Evolutionary conservation across 2,797 vertebrate species (phyloP).

Genomic region (Scarus forsteni): DNA sequence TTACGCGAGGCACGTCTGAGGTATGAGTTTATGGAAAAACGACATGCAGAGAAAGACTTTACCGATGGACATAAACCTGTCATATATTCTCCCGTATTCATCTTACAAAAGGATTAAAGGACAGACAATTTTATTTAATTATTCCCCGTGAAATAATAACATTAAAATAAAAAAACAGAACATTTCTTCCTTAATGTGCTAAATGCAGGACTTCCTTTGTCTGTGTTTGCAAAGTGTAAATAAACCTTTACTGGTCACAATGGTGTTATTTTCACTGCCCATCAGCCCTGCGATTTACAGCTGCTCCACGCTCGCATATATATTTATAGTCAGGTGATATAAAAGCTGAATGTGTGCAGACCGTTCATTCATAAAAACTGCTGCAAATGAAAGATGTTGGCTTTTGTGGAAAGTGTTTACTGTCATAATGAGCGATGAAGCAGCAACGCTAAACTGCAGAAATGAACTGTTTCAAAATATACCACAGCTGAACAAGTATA

Average conservation of each 20-base stretch:
- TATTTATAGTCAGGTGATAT: not conserved
- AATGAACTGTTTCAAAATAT: too few relatives aligned
- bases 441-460: too few relatives aligned
- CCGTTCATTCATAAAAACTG: not conserved
- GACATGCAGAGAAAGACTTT: not conserved
- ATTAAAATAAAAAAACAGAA: not conserved
- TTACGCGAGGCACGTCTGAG: too few relatives aligned
- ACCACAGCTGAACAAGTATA: too few relatives aligned
- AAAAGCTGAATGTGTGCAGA: not conserved
- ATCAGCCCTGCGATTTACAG: not conserved
- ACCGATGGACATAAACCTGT: not conserved
- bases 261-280: slow-evolving; percentile 1
- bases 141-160: slow-evolving; percentile 3
- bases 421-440: not conserved
- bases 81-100: not conserved
- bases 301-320: not conserved
- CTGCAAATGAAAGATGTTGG: not conserved
- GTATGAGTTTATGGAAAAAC: not conserved
- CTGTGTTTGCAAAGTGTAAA: slow-evolving; percentile 38
- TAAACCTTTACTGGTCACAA: slow-evolving; percentile 38
- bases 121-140: not conserved
- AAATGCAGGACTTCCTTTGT: slow-evolving; percentile 41
- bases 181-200: slow-evolving; percentile 4
- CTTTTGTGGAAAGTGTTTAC: not conserved
- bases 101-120: too few relatives aligned